Conservation (phyloP, 2,113 vertebrate species). For the Axis porcinus region DNA sequence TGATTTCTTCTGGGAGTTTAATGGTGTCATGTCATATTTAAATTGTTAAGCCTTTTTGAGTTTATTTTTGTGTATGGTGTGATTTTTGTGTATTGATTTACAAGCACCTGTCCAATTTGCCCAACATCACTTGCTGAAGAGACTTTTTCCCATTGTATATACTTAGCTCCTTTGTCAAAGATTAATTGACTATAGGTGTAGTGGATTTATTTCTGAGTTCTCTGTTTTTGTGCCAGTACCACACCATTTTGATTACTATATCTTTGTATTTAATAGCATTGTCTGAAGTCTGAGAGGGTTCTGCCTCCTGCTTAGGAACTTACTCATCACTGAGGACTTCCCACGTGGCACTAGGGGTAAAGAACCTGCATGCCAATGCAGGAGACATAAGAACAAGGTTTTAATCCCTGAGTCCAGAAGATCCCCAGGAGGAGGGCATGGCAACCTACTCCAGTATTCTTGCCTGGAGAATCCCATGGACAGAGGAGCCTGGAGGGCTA, state of each 20-base stretch:
- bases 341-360: not conserved
- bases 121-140: not conserved
- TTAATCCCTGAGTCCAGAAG: not conserved
- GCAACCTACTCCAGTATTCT: not conserved
- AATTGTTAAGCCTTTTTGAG: not conserved
- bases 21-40: not conserved
- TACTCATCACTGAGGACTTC: not conserved
- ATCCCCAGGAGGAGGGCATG: not conserved
- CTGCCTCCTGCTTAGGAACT: not conserved
- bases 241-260: not conserved
- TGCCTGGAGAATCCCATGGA: not conserved
- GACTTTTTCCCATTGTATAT: not conserved
- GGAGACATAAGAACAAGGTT: not conserved
- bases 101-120: not conserved
- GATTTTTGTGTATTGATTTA: not conserved
- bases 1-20: not conserved
- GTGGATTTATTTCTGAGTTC: not conserved
- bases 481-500: not conserved
- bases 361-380: not conserved
- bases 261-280: not conserved
- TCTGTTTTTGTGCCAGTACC: not conserved
- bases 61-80: not conserved
- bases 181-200: not conserved
- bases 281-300: not conserved
- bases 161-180: not conserved